phyloP scores from a whole-genome alignment of 2,888 invertebrate species.

The Bembecia ichneumoniformis region DNA sequence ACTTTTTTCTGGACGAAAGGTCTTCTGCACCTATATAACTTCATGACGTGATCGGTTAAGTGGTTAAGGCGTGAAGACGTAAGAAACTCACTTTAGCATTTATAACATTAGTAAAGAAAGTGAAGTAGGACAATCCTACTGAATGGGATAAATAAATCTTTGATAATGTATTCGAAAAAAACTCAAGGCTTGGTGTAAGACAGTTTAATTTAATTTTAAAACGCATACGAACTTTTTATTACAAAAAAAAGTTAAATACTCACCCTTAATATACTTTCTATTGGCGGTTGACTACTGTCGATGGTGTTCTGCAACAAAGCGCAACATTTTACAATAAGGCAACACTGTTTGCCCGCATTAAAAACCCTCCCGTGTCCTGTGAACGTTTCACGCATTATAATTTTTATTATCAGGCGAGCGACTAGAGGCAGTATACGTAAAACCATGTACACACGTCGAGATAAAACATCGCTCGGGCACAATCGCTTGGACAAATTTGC shows the following conservation, averaged over 20 bases:
- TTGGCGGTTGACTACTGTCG: conserved; percentile 71
- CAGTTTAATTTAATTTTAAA: too few relatives aligned
- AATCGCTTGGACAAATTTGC: conserved; percentile 9
- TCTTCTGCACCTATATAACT: too few relatives aligned
- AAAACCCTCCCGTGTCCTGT: background rate
- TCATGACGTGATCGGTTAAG: too few relatives aligned
- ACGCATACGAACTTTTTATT: too few relatives aligned
- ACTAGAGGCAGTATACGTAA: background rate
- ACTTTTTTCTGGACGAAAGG: too few relatives aligned
- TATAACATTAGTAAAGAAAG: too few relatives aligned
- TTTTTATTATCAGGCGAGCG: conserved; percentile 5
- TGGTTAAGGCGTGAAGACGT: too few relatives aligned
- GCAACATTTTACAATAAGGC: conserved; percentile 8
- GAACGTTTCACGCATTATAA: conserved; percentile 8
- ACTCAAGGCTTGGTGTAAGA: too few relatives aligned
- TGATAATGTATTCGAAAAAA: too few relatives aligned
- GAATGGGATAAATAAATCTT: too few relatives aligned
- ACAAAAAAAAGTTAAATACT: conserved; percentile 13
- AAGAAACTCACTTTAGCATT: too few relatives aligned
- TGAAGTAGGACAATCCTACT: too few relatives aligned
- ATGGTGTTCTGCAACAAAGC: conserved; percentile 51
- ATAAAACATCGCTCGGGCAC: conserved; percentile 2
- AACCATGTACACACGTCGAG: background rate
- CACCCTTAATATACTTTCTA: conserved; percentile 80
- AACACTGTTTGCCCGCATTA: background rate